Evolutionary conservation across 2,888 invertebrate genomes (phyloP).

Genomic region (Platynereis dumerilii): DNA sequence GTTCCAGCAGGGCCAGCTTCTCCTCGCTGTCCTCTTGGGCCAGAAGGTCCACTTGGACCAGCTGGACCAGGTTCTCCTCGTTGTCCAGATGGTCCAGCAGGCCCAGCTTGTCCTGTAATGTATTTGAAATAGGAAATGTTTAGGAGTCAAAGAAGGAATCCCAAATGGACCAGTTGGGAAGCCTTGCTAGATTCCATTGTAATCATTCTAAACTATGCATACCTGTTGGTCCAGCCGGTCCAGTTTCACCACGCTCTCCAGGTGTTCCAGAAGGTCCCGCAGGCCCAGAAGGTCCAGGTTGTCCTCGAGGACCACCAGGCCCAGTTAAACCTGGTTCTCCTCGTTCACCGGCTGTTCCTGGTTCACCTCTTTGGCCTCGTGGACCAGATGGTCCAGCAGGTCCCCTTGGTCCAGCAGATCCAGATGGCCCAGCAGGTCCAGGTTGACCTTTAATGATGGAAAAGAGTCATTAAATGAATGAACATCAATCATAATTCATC

Average conservation of each 20-base stretch:
- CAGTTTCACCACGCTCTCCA: conserved; percentile 28
- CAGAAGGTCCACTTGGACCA: conserved; percentile 21
- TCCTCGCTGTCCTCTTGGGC: conserved; percentile 20
- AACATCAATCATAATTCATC: too few relatives aligned
- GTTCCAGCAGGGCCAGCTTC: conserved; percentile 11
- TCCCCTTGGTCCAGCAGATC: conserved; percentile 20
- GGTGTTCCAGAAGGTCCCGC: conserved; percentile 12
- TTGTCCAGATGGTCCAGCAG: conserved; percentile 28
- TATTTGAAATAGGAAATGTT: too few relatives aligned
- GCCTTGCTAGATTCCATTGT: too few relatives aligned
- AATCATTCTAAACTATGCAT: too few relatives aligned
- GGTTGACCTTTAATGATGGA: too few relatives aligned
- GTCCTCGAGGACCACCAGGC: conserved; percentile 23
- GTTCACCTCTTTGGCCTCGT: conserved; percentile 47
- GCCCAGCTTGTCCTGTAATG: conserved; percentile 60
- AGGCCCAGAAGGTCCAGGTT: conserved; percentile 25
- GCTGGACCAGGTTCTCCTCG: conserved; percentile 29
- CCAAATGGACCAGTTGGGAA: too few relatives aligned
- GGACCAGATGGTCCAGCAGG: conserved; percentile 11
- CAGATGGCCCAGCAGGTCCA: conserved; percentile 4
- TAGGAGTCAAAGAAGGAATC: too few relatives aligned
- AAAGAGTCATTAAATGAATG: too few relatives aligned
- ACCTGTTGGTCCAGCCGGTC: conserved; percentile 18
- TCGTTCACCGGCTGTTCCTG: conserved; percentile 68
- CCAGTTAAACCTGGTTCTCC: conserved; percentile 37